Evolutionary conservation across 1,140 invertebrate genomes (phyloP).

Genomic region (Drosophila orosa): DNA sequence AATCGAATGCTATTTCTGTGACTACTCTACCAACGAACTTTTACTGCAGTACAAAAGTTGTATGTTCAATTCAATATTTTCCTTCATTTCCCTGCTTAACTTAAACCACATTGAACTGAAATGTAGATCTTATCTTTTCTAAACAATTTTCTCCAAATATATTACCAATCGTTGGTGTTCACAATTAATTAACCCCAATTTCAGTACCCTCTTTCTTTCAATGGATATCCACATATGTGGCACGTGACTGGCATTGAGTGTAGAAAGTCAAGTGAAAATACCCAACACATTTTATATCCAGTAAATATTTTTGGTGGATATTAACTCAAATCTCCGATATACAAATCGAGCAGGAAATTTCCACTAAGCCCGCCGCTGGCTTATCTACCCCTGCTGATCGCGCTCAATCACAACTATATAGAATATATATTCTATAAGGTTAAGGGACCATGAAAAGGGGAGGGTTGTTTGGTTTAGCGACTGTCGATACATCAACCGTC

Average conservation of each 20-base stretch:
- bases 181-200: slow-evolving; percentile 10
- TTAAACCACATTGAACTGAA: not conserved
- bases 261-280: slow-evolving; percentile 61
- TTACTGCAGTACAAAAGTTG: not conserved
- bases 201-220: not conserved
- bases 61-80: not conserved
- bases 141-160: slow-evolving; percentile 3
- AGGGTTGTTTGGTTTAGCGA: slow-evolving; percentile 39
- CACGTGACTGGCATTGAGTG: slow-evolving; percentile 65
- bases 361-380: slow-evolving; percentile 54
- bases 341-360: slow-evolving; percentile 79
- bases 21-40: not conserved
- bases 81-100: not conserved
- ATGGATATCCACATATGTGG: slow-evolving; percentile 52
- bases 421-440: slow-evolving; percentile 15
- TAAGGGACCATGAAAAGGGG: slow-evolving; percentile 10
- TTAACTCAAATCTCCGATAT: slow-evolving; percentile 72
- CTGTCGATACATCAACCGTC: slow-evolving; percentile 75
- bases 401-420: slow-evolving; percentile 35
- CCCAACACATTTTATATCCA: slow-evolving; percentile 43
- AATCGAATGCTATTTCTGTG: too few species aligned
- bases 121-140: slow-evolving; percentile 13
- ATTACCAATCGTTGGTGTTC: slow-evolving; percentile 4
- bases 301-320: slow-evolving; percentile 63
- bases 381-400: slow-evolving; percentile 73